These are phyloP conservation scores for Lophura nycthemera DNA, from an alignment of 2,113 vertebrate genomes.

Conservation along the genomic window DNA sequence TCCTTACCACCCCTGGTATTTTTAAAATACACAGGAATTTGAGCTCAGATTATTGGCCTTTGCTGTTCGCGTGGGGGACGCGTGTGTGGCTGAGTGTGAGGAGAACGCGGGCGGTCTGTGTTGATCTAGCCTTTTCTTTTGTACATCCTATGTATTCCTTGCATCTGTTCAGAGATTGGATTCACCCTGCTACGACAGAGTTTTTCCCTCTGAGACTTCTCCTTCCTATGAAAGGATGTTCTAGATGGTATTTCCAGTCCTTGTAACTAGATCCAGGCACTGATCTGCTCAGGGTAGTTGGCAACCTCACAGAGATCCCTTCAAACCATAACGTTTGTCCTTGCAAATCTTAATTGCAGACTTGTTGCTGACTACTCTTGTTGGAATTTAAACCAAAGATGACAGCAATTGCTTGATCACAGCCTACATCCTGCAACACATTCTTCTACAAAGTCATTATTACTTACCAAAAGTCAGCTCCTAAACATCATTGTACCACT, in stretches of 20 bases:
- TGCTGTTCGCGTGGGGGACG: too few species aligned
- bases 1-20: neutral
- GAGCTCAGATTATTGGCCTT: neutral
- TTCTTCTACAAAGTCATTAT: neutral
- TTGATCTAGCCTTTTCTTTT: neutral
- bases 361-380: neutral
- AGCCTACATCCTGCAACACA: neutral
- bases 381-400: constrained; percentile 1
- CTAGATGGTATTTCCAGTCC: neutral
- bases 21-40: neutral
- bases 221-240: neutral
- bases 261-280: neutral
- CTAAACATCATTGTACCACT: neutral
- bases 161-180: neutral
- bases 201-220: neutral
- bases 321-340: neutral
- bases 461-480: neutral
- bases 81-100: too few species aligned
- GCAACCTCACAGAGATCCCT: neutral
- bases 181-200: neutral
- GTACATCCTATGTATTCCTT: neutral
- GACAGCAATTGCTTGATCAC: neutral
- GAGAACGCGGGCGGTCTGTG: too few species aligned
- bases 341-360: neutral
- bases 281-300: neutral